A percentile compares a stretch with the other conserved stretches of the same genome.
These are phyloP conservation scores for Smutsia temminckii DNA, from an alignment of 2,797 vertebrate genomes.

Conservation along the genomic window DNA sequence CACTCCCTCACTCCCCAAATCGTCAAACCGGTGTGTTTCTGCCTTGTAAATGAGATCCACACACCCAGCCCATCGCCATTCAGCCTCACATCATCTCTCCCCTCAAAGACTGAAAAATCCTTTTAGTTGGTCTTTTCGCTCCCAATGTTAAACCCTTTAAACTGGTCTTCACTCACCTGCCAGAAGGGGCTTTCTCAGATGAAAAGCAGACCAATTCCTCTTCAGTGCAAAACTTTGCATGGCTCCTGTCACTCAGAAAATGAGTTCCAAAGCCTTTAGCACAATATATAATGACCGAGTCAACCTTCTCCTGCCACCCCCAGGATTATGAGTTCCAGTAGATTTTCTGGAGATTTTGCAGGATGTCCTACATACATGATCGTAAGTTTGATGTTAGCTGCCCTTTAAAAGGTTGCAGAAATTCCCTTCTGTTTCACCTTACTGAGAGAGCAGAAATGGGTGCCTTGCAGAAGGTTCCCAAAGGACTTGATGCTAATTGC, in stretches of 20 bases:
- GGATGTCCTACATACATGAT: not conserved
- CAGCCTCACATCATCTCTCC: not conserved
- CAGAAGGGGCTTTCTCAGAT: not conserved
- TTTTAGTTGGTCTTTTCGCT: not conserved
- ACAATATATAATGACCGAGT: not conserved
- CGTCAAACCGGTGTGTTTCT: not conserved
- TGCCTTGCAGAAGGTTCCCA: not conserved
- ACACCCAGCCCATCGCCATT: not conserved
- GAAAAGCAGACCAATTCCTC: not conserved
- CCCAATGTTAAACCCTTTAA: not conserved
- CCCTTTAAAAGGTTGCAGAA: not conserved
- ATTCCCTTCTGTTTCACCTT: not conserved
- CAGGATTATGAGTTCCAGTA: not conserved
- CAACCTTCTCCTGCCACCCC: not conserved
- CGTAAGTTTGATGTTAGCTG: not conserved
- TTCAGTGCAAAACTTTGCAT: accelerated
- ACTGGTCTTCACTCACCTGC: not conserved
- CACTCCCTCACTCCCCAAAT: not conserved
- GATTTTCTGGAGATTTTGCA: not conserved
- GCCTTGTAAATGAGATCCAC: not conserved
- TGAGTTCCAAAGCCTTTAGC: not conserved
- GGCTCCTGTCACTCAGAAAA: not conserved
- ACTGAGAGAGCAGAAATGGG: not conserved
- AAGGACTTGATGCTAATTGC: not conserved
- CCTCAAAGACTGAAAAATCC: not conserved